Evolutionary conservation across 2,113 vertebrate genomes (phyloP), one percentile per base, ranked within the genome.

Genomic region (Lasiurus cinereus): DNA sequence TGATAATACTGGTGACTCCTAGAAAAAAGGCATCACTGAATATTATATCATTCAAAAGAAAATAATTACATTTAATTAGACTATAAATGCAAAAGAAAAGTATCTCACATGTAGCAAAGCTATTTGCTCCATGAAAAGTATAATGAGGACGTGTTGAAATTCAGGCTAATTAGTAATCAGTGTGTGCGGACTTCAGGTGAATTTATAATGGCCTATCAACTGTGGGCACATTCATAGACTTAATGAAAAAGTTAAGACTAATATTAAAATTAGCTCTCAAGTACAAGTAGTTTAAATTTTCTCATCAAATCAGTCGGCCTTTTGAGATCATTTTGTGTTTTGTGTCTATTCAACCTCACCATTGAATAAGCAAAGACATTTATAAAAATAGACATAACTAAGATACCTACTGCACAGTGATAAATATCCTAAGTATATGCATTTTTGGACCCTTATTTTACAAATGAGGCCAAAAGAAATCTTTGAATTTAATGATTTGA

Each of bases 131-230:
- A 50, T 86, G 59, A 73, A 90, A 91, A 91, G 73, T 76, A 90
- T 46, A 78, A 94, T 88, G 87, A 96, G 77, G 43, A 83, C 66
- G 88, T 50, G 86, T 80, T 93, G 67, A 91, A 94, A 94, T 90
- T 91, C 72, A 88, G 83, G 52, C 83, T 95, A 96, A 97, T 96
- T 95, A 97, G 93, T 77, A 93, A 84, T 93, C 79, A 91, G 11
- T 50, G n/a, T 94, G 64, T 93, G 74, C 89, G 79, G 88, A 50
- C 70, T 90, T 92, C 54, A 73, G 72, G 43, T 73, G 72, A 84
- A 85, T 95, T 95, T 94, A 74, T 94, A 73, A 86, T 95, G 52
- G 59, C 67, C 79, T 80, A 31, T 82, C 83, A 91, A 91, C 89
- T 84, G 10, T 70, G 72, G 69, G 46, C 62, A 46, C 86, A 95